Conservation (phyloP, 2,888 invertebrate species). For the Silvanus unidentatus region DNA sequence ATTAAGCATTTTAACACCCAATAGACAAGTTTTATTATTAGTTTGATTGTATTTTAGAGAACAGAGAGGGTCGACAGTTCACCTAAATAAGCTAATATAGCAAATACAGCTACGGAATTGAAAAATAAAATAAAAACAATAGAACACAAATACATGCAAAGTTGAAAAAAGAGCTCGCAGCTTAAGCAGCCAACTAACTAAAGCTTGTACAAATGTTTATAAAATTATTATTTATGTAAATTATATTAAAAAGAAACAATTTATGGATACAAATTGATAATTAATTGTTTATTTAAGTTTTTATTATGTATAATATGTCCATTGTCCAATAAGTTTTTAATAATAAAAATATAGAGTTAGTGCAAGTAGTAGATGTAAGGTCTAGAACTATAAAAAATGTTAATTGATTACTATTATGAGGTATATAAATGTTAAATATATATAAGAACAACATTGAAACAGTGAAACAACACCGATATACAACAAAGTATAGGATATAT, state of each 20-base stretch:
- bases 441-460: conserved; percentile 29
- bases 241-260: no score
- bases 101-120: conserved; percentile 1
- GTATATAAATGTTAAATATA: not conserved
- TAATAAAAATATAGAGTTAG: no score
- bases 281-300: no score
- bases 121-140: not conserved
- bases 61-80: not conserved
- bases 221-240: no score
- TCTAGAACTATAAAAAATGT: not conserved
- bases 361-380: no score
- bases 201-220: no score
- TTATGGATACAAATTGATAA: no score
- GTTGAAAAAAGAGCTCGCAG: conserved; percentile 1
- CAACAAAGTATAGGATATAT: conserved; percentile 31
- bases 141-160: not conserved
- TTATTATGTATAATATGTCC: no score
- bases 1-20: conserved; percentile 3
- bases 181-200: not conserved
- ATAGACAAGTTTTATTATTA: no score
- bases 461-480: conserved; percentile 46
- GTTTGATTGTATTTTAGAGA: not conserved
- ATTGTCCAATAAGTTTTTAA: no score
- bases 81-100: conserved; percentile 1
- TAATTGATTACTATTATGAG: not conserved